Evolutionary conservation across 1,140 invertebrate genomes (phyloP).

Genomic region (Macrobrachium rosenbergii): DNA sequence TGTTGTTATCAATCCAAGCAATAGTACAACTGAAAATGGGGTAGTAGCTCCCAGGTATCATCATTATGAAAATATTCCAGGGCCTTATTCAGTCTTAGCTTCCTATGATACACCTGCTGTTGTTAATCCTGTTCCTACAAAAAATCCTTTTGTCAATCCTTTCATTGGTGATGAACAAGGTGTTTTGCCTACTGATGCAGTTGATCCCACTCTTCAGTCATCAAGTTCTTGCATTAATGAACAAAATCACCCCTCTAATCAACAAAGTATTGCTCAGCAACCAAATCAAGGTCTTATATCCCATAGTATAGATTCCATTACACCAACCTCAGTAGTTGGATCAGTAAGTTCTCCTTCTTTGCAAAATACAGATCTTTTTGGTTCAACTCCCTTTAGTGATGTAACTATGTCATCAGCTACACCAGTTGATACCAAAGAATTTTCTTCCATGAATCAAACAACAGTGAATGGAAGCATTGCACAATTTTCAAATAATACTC

Average conservation of each 20-base stretch:
- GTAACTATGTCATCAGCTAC: slow-evolving; percentile 65
- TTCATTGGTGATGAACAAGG: slow-evolving; percentile 41
- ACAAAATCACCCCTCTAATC: slow-evolving; percentile 12
- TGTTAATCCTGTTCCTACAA: slow-evolving; percentile 44
- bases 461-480: slow-evolving; percentile 53
- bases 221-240: slow-evolving; percentile 23
- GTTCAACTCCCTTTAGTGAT: slow-evolving; percentile 66
- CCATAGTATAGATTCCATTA: slow-evolving; percentile 61
- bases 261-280: slow-evolving; percentile 23
- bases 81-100: slow-evolving; percentile 9
- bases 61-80: slow-evolving; percentile 51
- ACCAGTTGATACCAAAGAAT: slow-evolving; percentile 48
- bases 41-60: slow-evolving; percentile 37
- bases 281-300: slow-evolving; percentile 42
- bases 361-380: slow-evolving; percentile 67
- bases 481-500: slow-evolving; percentile 60
- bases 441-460: slow-evolving; percentile 24
- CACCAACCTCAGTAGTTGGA: slow-evolving; percentile 35
- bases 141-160: slow-evolving; percentile 59
- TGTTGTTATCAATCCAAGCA: slow-evolving; percentile 57
- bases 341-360: slow-evolving; percentile 48
- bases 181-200: not conserved
- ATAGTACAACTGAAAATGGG: slow-evolving; percentile 39
- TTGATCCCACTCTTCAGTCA: slow-evolving; percentile 7
- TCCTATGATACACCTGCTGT: slow-evolving; percentile 7